A percentile compares a stretch with the other conserved stretches of the same genome.
These are phyloP conservation scores for Hippoglossus hippoglossus DNA, from an alignment of 2,797 vertebrate species.

Conservation along the genomic window DNA sequence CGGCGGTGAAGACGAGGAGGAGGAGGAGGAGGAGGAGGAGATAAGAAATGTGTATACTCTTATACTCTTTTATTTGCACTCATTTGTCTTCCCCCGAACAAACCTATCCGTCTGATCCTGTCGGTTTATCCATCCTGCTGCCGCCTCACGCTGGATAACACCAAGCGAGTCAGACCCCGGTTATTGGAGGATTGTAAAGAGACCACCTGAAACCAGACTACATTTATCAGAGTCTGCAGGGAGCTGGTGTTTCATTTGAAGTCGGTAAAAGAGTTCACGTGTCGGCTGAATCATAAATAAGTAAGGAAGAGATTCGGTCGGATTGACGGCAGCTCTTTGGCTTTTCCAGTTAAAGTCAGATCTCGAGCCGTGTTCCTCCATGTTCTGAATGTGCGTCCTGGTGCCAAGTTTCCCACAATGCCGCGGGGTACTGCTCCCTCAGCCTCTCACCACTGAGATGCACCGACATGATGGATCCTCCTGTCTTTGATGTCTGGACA, in stretches of 20 bases:
- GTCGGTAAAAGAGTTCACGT: neutral
- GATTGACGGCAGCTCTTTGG: too few species aligned
- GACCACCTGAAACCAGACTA: too few species aligned
- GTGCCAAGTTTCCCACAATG: slow-evolving; percentile 39
- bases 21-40: slow-evolving; percentile 7
- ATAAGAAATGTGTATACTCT: slow-evolving; percentile 28
- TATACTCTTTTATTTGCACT: slow-evolving; percentile 19
- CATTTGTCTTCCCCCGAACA: slow-evolving; percentile 12
- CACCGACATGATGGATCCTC: neutral
- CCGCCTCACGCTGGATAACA: slow-evolving; percentile 1
- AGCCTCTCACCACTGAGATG: slow-evolving; percentile 1
- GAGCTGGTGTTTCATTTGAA: neutral
- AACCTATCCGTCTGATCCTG: slow-evolving; percentile 22
- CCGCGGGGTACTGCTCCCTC: slow-evolving; percentile 12
- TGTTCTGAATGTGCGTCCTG: neutral
- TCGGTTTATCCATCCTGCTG: slow-evolving; percentile 14
- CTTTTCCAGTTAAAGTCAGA: too few species aligned
- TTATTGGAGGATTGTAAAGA: slow-evolving; percentile 11
- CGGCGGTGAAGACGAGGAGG: neutral
- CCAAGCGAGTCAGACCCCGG: neutral
- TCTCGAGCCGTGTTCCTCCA: too few species aligned
- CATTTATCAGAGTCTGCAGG: neutral
- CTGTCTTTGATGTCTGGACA: too few species aligned
- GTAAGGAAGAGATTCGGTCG: too few species aligned
- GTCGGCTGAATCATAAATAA: too few species aligned